phyloP scores from a whole-genome alignment of 2,113 vertebrate genomes.

The Lota lota region DNA sequence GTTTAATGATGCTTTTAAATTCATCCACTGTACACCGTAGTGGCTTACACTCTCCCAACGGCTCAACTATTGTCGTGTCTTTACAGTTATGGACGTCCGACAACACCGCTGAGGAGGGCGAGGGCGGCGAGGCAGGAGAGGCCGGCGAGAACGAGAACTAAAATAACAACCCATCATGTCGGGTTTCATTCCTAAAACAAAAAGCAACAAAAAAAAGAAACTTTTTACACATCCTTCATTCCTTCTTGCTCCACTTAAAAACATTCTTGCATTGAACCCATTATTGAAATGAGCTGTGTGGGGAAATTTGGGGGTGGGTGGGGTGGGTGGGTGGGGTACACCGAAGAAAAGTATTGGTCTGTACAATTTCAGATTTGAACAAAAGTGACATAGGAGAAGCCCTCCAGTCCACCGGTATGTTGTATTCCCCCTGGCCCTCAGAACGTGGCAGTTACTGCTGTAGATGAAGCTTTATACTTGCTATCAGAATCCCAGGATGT shows the following conservation, averaged over 20 bases:
- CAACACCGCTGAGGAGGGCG: conserved; percentile 86
- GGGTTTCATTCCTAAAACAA: conserved; percentile 66
- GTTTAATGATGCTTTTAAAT: too few relatives aligned
- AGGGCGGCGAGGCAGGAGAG: conserved; percentile 79
- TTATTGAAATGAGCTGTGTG: conserved; percentile 74
- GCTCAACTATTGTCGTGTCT: not conserved
- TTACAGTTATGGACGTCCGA: conserved; percentile 96
- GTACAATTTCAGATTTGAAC: conserved; percentile 82
- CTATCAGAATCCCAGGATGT: conserved; percentile 72
- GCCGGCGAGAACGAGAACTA: conserved; percentile 73
- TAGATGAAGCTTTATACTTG: conserved; percentile 91
- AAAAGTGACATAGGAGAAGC: conserved; percentile 38
- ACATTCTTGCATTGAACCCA: conserved; percentile 87
- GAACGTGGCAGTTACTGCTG: conserved; percentile 89
- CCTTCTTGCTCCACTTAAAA: conserved; percentile 87
- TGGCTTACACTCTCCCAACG: too few relatives aligned
- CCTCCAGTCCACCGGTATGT: conserved; percentile 78
- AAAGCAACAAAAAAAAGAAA: conserved; percentile 60
- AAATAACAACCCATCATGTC: conserved; percentile 37
- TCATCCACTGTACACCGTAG: too few relatives aligned
- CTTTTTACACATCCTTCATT: conserved; percentile 96
- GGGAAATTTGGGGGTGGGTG: conserved; percentile 62
- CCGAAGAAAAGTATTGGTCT: conserved; percentile 69
- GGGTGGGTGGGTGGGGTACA: not conserved
- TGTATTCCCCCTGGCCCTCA: conserved; percentile 84